Evolutionary conservation across 2,797 vertebrate genomes (phyloP).

Genomic region (Labeo calbasu): DNA sequence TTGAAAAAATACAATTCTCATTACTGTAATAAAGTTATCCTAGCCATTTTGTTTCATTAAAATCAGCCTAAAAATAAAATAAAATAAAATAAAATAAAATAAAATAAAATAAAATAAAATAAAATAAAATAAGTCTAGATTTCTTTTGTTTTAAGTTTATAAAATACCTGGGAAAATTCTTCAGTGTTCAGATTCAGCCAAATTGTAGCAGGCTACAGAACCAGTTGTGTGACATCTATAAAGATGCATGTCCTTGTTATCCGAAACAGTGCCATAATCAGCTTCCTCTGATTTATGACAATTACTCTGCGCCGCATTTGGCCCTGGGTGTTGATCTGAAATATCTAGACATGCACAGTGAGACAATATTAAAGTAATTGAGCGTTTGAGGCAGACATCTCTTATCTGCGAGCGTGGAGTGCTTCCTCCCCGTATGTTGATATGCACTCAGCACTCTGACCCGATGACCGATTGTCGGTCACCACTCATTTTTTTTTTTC

Average conservation of each 20-base stretch:
- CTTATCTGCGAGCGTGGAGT: slow-evolving; percentile 49
- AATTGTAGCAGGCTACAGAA: not conserved
- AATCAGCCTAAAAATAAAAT: not conserved
- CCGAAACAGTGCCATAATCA: slow-evolving; percentile 31
- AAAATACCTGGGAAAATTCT: not conserved
- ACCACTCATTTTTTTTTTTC: slow-evolving; percentile 67
- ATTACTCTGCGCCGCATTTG: slow-evolving; percentile 16
- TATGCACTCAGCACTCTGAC: slow-evolving; percentile 77
- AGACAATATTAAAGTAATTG: slow-evolving; percentile 53
- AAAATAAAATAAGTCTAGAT: too few species aligned
- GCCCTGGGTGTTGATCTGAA: slow-evolving; percentile 17
- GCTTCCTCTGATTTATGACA: slow-evolving; percentile 12
- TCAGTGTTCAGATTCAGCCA: not conserved
- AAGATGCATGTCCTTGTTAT: slow-evolving; percentile 8
- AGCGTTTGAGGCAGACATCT: slow-evolving; percentile 39
- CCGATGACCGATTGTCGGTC: slow-evolving; percentile 69
- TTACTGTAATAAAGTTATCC: not conserved
- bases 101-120: too few species aligned
- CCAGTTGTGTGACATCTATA: not conserved
- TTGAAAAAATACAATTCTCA: not conserved
- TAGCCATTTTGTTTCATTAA: not conserved
- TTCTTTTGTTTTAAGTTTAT: not conserved
- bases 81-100: too few species aligned
- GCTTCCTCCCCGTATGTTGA: slow-evolving; percentile 77
- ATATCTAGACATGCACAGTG: slow-evolving; percentile 31